Base-by-base conservation (phyloP, 1,140 invertebrate species). In the Brachionus plicatilis region DNA sequence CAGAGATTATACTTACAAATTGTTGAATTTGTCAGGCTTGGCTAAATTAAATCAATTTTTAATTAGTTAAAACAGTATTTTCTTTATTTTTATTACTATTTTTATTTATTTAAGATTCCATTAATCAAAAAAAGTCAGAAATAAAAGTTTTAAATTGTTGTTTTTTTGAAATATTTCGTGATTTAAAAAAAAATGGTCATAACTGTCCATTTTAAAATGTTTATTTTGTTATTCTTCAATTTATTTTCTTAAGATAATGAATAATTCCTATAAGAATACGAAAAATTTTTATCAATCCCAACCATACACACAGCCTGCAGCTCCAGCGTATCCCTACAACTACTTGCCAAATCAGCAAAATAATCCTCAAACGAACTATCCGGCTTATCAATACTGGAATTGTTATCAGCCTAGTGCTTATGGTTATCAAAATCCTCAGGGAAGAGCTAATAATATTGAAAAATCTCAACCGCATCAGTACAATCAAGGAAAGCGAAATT, bases 321-420 rank as follows among this genome's bases (percentile, higher is more conserved):
- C 24, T 12, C 41, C n/a, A 9, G 20, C 4, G 7, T 76, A 76
- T 76, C 72, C 72, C 11, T 76, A 76, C 17, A 76, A 76, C n/a
- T 76, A 76, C 27, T 12, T 76, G 37, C 68, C 68, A 45, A 72
- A 20, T 20, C 68, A 72, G n/a, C 68, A 43, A n/a, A 41, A 41
- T 37, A 72, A 17, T 17, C 27, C 8, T 43, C 68, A 41, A 43
- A 43, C 68, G 8, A 43, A 41, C 8, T 45, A 76, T 17, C 45
- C 72, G 11, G 45, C 45, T 27, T 76, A 76, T 76, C 72, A 76
- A 76, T 76, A 76, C 11, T 76, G 72, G 72, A 76, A 76, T 50
- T 50, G 11, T n/a, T 76, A 53, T 50, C 41, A 75, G 14, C 70
- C 47, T 53, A 20, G 8, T 12, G 6, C 53, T 27, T 60, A 60